Evolutionary conservation across 2,113 vertebrate species (phyloP).

Genomic region (Antechinus stuartii): DNA sequence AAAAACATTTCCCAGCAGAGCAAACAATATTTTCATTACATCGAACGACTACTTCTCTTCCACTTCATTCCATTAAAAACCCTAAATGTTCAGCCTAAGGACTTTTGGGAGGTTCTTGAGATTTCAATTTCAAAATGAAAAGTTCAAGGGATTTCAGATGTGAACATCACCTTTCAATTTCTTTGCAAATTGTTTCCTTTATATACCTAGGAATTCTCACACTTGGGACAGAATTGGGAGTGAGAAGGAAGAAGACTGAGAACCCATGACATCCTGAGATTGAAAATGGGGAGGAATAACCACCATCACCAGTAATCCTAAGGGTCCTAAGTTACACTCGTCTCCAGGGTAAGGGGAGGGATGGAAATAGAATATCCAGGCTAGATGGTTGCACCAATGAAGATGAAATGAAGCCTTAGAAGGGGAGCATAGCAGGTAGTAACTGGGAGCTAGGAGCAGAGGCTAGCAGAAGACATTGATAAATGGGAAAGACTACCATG

Average conservation of each 20-base stretch:
- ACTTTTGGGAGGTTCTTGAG: too few species aligned
- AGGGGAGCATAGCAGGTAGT: not conserved
- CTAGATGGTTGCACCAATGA: not conserved
- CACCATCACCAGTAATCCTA: not conserved
- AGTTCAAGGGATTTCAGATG: not conserved
- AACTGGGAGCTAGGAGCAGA: not conserved
- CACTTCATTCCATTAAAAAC: not conserved
- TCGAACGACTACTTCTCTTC: not conserved
- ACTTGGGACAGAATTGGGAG: not conserved
- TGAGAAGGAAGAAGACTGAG: not conserved
- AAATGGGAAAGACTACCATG: not conserved
- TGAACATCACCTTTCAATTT: not conserved
- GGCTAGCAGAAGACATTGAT: not conserved
- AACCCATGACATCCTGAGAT: not conserved
- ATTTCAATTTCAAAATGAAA: not conserved
- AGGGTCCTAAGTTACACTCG: not conserved
- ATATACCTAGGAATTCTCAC: not conserved
- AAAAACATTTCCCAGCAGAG: not conserved
- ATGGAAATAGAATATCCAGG: not conserved
- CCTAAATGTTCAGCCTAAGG: not conserved
- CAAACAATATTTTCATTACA: not conserved
- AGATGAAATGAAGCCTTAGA: not conserved
- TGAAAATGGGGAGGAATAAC: not conserved
- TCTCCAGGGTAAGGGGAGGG: not conserved
- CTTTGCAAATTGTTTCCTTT: not conserved